A percentile compares a stretch with the other conserved stretches of the same genome.
Conservation (phyloP, 2,113 vertebrate species). For the Rhynchomys soricoides region DNA sequence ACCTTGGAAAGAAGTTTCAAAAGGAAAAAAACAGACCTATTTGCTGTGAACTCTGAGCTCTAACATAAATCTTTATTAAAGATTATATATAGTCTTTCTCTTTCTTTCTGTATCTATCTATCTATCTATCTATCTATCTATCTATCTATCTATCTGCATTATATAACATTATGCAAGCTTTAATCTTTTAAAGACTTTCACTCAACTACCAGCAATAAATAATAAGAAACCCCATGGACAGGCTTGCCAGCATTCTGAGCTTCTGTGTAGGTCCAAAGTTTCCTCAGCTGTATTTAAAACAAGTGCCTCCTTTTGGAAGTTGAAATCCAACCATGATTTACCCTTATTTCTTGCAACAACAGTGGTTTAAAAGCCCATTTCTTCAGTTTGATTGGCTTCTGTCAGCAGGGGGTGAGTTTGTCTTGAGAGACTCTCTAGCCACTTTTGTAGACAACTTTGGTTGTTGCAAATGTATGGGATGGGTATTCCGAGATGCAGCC, state of each 20-base stretch:
- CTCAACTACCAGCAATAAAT: background rate
- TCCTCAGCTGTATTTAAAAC: background rate
- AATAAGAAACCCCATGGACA: background rate
- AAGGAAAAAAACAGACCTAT: background rate
- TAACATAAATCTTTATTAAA: background rate
- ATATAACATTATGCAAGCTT: background rate
- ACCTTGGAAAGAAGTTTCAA: background rate
- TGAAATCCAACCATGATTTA: background rate
- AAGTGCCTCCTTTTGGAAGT: background rate
- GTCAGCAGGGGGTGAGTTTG: background rate
- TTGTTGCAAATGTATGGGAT: background rate
- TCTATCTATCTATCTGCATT: background rate
- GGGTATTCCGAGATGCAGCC: background rate
- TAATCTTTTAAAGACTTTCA: conserved; percentile 17
- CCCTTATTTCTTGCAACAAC: background rate
- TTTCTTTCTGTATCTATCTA: too few relatives aligned
- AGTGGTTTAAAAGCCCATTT: background rate
- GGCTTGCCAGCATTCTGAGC: background rate
- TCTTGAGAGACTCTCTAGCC: background rate
- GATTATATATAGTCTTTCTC: too few relatives aligned
- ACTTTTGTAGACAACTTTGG: background rate
- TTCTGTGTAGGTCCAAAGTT: background rate
- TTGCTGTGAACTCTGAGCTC: background rate
- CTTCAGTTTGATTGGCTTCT: background rate
- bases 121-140: too few relatives aligned